Evolutionary conservation across 2,888 invertebrate genomes (phyloP).

Genomic region (Heliconius charithonia): DNA sequence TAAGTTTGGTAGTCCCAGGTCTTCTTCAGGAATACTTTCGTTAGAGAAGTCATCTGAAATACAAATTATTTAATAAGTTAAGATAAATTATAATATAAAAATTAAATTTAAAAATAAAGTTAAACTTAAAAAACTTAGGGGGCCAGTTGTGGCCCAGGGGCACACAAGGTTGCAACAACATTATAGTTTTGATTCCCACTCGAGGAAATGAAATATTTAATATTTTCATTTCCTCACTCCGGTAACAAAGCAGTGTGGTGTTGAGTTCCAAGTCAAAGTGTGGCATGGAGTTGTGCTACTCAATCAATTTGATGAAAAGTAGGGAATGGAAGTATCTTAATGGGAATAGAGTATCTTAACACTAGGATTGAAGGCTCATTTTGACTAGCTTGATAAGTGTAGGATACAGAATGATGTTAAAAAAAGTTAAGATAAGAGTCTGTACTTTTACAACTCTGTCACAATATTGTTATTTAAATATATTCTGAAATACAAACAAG

Average conservation of each 20-base stretch:
- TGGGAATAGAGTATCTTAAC: not conserved
- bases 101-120: not conserved
- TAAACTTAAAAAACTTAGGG: not conserved
- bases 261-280: too few species aligned
- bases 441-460: too few species aligned
- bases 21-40: slow-evolving; percentile 62
- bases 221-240: not conserved
- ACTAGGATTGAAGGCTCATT: not conserved
- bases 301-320: not conserved
- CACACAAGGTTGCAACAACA: not conserved
- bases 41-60: slow-evolving; percentile 71
- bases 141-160: too few species aligned
- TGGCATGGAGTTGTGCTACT: too few species aligned
- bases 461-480: too few species aligned
- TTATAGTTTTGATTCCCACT: not conserved
- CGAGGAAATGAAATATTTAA: not conserved
- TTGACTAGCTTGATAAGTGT: not conserved
- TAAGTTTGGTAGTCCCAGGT: slow-evolving; percentile 65
- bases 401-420: too few species aligned
- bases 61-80: not conserved
- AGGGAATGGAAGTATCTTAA: not conserved
- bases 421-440: too few species aligned
- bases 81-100: not conserved
- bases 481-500: too few species aligned
- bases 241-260: not conserved